A percentile compares a stretch with the other conserved stretches of the same genome.
These are phyloP conservation scores for Euproctis similis DNA, from an alignment of 2,888 invertebrate species.

Conservation along the genomic window DNA sequence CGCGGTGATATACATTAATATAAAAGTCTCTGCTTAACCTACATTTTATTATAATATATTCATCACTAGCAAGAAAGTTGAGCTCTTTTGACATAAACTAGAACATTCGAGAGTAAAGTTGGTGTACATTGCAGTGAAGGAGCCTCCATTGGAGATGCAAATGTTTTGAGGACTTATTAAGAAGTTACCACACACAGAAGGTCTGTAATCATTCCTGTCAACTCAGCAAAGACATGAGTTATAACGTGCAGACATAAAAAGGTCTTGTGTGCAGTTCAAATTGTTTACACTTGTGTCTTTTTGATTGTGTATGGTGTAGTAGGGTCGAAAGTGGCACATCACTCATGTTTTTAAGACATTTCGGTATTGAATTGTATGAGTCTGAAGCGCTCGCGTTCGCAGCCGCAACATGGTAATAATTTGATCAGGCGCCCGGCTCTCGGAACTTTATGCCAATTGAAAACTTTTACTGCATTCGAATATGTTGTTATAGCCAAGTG, in stretches of 20 bases:
- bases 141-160: constrained; percentile 49
- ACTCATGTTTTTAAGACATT: constrained; percentile 30
- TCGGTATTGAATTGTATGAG: constrained; percentile 40
- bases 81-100: constrained; percentile 21
- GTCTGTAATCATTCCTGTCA: constrained; percentile 63
- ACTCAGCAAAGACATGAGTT: constrained; percentile 38
- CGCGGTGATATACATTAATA: too few relatives aligned
- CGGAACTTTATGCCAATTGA: constrained; percentile 59
- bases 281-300: constrained; percentile 25
- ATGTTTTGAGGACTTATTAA: constrained; percentile 67
- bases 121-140: constrained; percentile 44
- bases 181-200: constrained; percentile 55
- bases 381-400: constrained; percentile 40
- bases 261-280: constrained; percentile 19
- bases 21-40: too few relatives aligned
- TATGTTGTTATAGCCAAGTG: constrained; percentile 29
- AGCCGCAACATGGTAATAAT: constrained; percentile 68
- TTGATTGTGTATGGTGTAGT: constrained; percentile 14
- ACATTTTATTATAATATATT: too few relatives aligned
- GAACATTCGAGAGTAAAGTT: constrained; percentile 35
- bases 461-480: constrained; percentile 59
- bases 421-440: constrained; percentile 62
- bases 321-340: constrained; percentile 18
- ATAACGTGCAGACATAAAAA: constrained; percentile 17
- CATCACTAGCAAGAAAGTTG: constrained; percentile 18